Evolutionary conservation across 1,140 invertebrate genomes (phyloP), one percentile per base, ranked within the genome.

Genomic region (Bombus waltoni): DNA sequence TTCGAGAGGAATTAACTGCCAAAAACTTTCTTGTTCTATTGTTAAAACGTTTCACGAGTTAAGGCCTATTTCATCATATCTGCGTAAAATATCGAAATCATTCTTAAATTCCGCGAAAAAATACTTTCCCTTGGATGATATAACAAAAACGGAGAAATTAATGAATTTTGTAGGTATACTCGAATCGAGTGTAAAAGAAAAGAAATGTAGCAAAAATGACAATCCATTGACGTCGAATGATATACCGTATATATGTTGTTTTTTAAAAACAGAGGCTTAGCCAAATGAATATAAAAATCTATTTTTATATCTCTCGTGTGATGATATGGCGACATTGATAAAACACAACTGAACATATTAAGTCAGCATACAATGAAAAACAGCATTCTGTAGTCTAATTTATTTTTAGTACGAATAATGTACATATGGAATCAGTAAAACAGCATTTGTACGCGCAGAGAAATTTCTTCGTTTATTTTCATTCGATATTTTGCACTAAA

Each of bases 241-340:
- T 74, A 57, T 35, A 32, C 47, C 47, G 47, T 22, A 53, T 47
- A 62, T 38, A 44, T 28, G 71, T 81, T 81, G 84, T 85, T 85
- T 81, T 66, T 66, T 81, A 73, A 85, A 66, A 53, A 40, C 25
- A 44, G 59, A 42, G 35, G 44, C 71, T 81, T 81, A 74, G 62
- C 59, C 9, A 65, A 85, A 73, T 71, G 53, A 73, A 65, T 68
- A 72, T 59, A 85, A 73, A 70, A 66, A 81, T 81, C 84, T 85
- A 85, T 85, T 85, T 85, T 81, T 85, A 77, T 86, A 86, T 76
- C 38, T 70, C 71, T 59, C 59, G 13, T 68, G 59, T n/a, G 32
- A 22, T 68, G 44, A 75, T 70, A 85, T 71, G 42, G 8, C 18
- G 83, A 32, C 40, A 44, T 81, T 44, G 53, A 81, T 42, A n/a